Base-by-base conservation (phyloP, 2,797 vertebrate species). In the Vireo griseus region DNA sequence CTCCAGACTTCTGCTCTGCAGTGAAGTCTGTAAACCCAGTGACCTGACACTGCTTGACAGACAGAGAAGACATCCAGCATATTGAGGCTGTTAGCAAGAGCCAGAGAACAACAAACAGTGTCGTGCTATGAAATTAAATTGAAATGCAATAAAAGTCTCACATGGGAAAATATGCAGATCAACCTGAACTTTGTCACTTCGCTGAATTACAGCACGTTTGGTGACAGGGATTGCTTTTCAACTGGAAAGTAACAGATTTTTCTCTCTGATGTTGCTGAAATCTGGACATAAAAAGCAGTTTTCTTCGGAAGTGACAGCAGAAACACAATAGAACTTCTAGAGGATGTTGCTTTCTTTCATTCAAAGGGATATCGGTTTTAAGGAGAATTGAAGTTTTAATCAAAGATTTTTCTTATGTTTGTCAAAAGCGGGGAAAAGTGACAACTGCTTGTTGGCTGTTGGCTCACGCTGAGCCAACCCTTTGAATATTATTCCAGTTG, bases 401-500 rank as follows among this genome's bases (percentile, higher is more conserved):
- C 76, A 92, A 92, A 91, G 85, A 88, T 83, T 37, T 73, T 94
- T 62, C 76, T 95, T 44, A 75, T 28, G 29, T 94, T 96, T 79
- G 73, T 84, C 86, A 84, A 86, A 96, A 90, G 59, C 13, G 3
- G 50, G 40, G 51, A 29, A 51, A 94, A 92, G 67, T 52, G 92
- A 92, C 92, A 95, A 96, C 71, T 72, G 73, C 82, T 90, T 83
- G 71, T 67, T 28, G 77, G 65, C 39, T 82, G 62, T 45, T 93
- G 94, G 86, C 68, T 93, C 74, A 8, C 35, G 90, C 93, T 95
- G 93, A 77, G 95, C 57, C 84, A 90, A 76, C 58, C 51, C 7
- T 95, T 91, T 90, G 89, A 96, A 94, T 90, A 78, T 96, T 95
- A 87, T 95, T 92, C 88, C 28, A 12, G 92, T 73, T 97, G 96